These are phyloP conservation scores for Setipinna tenuifilis DNA, from an alignment of 2,797 vertebrate genomes.

Conservation along the genomic window DNA sequence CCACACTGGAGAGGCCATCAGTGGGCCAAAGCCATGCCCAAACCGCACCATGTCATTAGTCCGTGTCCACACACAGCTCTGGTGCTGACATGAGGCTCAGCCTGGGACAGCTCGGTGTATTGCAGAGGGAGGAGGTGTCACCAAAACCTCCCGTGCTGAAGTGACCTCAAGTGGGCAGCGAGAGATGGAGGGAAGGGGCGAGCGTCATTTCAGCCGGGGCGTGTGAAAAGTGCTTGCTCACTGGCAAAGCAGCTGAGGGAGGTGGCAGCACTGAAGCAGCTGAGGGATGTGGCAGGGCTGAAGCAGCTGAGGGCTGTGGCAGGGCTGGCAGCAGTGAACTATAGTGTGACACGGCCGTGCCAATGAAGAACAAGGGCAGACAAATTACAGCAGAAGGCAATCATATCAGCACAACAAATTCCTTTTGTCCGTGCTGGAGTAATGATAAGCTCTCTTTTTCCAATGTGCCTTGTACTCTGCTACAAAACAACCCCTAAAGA, in stretches of 20 bases:
- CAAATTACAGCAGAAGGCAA: not conserved
- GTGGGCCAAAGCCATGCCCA: not conserved
- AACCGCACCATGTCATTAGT: not conserved
- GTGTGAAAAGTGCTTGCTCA: not conserved
- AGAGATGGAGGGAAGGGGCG: not conserved
- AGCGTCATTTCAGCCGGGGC: not conserved
- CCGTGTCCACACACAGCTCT: not conserved
- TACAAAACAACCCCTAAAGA: not conserved
- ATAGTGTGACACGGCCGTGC: constrained; percentile 1
- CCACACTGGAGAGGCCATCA: not conserved
- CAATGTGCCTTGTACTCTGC: not conserved
- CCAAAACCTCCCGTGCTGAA: not conserved
- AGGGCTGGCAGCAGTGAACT: not conserved
- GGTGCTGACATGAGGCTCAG: constrained; percentile 7
- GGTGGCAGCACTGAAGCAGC: no score
- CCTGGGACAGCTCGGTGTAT: not conserved
- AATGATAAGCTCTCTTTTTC: not conserved
- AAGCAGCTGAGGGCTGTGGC: not conserved
- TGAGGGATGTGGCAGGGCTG: no score
- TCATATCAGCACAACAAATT: not conserved
- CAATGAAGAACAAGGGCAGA: not conserved
- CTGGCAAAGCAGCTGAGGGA: not conserved
- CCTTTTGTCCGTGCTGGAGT: not conserved
- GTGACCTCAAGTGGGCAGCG: not conserved
- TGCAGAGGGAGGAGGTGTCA: not conserved